Percentiles rank a stretch among this genome's conserved stretches.
Conservation (phyloP, 2,797 vertebrate genomes). For the Intellagama lesueurii region DNA sequence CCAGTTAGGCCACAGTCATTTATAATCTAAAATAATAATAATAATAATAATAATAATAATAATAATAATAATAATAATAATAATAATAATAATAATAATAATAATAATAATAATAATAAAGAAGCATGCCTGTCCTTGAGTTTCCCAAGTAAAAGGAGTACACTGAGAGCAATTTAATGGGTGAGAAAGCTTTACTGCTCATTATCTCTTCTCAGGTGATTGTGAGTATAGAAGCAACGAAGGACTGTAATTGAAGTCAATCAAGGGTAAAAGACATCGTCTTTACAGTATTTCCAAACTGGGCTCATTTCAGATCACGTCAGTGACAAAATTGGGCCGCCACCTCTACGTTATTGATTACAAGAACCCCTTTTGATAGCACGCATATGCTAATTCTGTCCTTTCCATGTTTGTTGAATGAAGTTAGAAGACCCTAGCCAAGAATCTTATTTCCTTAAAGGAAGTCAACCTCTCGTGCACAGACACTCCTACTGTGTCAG, state of each 20-base stretch:
- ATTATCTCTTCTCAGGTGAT: conserved; percentile 64
- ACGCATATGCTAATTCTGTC: conserved; percentile 34
- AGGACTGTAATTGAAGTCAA: conserved; percentile 69
- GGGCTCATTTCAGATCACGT: conserved; percentile 26
- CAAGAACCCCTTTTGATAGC: conserved; percentile 22
- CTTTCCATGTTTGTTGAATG: conserved; percentile 31
- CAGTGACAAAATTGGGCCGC: neutral
- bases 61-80: too few relatives aligned
- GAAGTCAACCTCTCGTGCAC: conserved; percentile 20
- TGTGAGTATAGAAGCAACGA: conserved; percentile 56
- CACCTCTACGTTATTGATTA: conserved; percentile 19
- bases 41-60: too few relatives aligned
- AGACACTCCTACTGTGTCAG: neutral
- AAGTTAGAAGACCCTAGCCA: conserved; percentile 4
- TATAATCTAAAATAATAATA: conserved; percentile 55
- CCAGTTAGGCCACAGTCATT: conserved; percentile 34
- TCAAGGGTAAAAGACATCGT: conserved; percentile 63
- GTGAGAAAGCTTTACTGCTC: conserved; percentile 64
- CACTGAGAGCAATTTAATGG: conserved; percentile 66
- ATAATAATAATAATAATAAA: conserved; percentile 29
- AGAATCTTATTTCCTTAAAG: conserved; percentile 31
- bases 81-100: conserved; percentile 7
- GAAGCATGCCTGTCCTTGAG: conserved; percentile 57
- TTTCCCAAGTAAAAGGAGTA: conserved; percentile 59
- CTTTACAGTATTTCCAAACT: neutral